Base-by-base conservation (phyloP, 2,113 vertebrate species). In the Notarius quadriscutis region DNA sequence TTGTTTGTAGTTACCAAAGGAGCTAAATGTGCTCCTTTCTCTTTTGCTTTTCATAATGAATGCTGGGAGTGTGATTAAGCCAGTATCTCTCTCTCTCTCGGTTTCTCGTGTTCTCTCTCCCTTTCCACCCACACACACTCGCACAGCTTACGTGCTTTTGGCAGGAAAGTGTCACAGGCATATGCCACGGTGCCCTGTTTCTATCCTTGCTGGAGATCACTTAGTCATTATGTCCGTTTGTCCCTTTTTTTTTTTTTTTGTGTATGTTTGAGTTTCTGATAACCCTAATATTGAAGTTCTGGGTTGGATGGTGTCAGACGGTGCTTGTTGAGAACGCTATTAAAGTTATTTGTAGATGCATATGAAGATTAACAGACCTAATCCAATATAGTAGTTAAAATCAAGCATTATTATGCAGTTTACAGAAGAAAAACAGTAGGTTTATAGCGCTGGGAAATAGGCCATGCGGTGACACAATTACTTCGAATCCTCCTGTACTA, bases 151-250 rank as follows among this genome's bases (percentile, higher is more conserved):
- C 34, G 51, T 78, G 69, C 48, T 83, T 12, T 74, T 86, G 84
- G 84, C 84, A 88, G 89, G 30, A 84, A 67, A 72, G 72, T 84
- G 57, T 84, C 81, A 84, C 65, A n/a, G 69, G 48, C 65, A 75
- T 88, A 78, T 81, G 84, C 62, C 79, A 62, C 84, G 69, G 51
- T 72, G 63, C 62, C 30, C 58, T 58, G 50, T 20, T 71, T 57
- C 18, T 4, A 34, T 71, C 79, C 53, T 81, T 20, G 8, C 71
- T 20, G 79, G 58, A 84, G 67, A 51, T 17, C n/a, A 78, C 34
- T 62, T 71, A 14, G 78, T 88, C 79, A 41, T 89, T 83, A 77
- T 85, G 48, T 85, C 34, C 75, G 50, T 74, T 55, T 53, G 48
- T 84, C 25, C 53, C 12, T 22, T 20, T 50, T 50, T 25, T 0